Evolutionary conservation across 2,797 vertebrate species (phyloP), one percentile per base, ranked within the genome.

Genomic region (Acropternis orthonyx): DNA sequence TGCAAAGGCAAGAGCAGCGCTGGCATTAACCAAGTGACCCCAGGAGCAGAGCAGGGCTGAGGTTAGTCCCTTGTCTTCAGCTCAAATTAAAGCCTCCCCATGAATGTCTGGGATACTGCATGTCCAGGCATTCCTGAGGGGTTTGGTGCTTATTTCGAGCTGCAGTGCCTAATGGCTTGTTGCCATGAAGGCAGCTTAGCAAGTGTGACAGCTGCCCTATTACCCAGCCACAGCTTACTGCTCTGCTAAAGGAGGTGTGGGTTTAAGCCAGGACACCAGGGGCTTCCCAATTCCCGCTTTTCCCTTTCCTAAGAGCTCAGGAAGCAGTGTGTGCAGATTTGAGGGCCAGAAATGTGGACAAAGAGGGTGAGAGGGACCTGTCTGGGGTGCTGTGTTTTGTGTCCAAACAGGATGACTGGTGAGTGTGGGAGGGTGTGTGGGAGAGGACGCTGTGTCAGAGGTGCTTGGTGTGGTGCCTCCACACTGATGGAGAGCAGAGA

Each of bases 151-250:
- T 80, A 18, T 80, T 79, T 80, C 39, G 84, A 88, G 91, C 92
- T 83, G 79, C 78, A 67, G 65, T 78, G 61, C 83, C 92, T 89
- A 80, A 77, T 94, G 92, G 81, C 85, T 92, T 68, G 43, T 72
- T 92, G 87, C 91, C 87, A 78, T 10, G 54, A 91, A 84, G 93
- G 79, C 87, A n/a, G 82, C 81, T 95, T 94, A 96, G 78, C 37
- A 27, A 96, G 76, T 46, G 75, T 95, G 95, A 89, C 95, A 94
- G 93, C 92, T 96, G 92, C 76, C 95, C 79, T 92, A 1, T 93
- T 95, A 84, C 89, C 82, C 89, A 76, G 73, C 34, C 89, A 73
- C 74, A 43, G 89, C 44, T 76, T 69, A 34, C 32, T 65, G 55
- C 89, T 91, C 61, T 67, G 48, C 61, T 93, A 28, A 65, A 62